These are phyloP conservation scores for Sebastes taczanowskii DNA, from an alignment of 2,797 vertebrate genomes.

Conservation along the genomic window DNA sequence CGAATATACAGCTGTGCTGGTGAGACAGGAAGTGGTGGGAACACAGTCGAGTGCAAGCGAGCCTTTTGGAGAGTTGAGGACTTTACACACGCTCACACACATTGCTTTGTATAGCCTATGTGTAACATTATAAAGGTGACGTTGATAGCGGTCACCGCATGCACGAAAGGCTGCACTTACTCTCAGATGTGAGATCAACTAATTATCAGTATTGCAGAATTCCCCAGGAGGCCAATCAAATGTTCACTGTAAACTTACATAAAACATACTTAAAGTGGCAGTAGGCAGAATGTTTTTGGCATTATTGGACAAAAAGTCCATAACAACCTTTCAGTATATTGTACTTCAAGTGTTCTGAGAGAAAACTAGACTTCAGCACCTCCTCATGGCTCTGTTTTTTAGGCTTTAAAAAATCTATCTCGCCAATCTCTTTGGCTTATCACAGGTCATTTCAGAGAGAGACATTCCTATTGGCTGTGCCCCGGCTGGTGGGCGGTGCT, in stretches of 20 bases:
- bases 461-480: neutral
- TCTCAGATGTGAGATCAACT: neutral
- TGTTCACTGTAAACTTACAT: neutral
- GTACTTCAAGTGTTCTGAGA: neutral
- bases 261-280: neutral
- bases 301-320: neutral
- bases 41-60: conserved; percentile 16
- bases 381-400: no score
- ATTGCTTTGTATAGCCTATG: neutral
- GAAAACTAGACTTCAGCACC: neutral
- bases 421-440: no score
- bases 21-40: conserved; percentile 58
- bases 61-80: conserved; percentile 7
- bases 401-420: no score
- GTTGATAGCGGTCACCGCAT: neutral
- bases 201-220: neutral
- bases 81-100: neutral
- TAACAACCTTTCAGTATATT: neutral
- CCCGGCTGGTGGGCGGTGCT: neutral
- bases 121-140: neutral
- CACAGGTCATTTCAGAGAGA: no score
- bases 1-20: conserved; percentile 12
- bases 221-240: neutral
- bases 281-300: neutral
- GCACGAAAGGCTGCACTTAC: neutral